phyloP scores from a whole-genome alignment of 2,888 invertebrate genomes.

The Eudemis profundana region DNA sequence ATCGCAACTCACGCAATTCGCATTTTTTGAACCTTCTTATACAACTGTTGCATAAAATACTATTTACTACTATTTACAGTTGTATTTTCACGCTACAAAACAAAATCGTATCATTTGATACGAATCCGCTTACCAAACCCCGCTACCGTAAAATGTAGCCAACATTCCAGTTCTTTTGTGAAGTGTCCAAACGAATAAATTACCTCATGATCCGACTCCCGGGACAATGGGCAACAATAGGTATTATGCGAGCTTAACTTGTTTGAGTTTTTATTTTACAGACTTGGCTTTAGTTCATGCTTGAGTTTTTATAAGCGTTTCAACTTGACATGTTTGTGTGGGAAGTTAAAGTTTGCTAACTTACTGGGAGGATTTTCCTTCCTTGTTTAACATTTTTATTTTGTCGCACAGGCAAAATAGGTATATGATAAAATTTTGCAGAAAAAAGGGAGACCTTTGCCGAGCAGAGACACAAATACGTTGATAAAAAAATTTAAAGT shows the following conservation, averaged over 20 bases:
- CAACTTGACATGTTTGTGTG: not conserved
- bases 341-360: not conserved
- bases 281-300: conserved; percentile 30
- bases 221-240: conserved; percentile 31
- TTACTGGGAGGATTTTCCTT: not conserved
- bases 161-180: conserved; percentile 24
- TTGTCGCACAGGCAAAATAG: no score
- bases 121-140: conserved; percentile 1
- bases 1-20: no score
- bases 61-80: no score
- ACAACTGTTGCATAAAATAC: no score
- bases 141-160: conserved; percentile 30
- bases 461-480: no score
- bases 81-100: no score
- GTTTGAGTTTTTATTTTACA: conserved; percentile 38
- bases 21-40: no score
- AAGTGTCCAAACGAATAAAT: conserved; percentile 37
- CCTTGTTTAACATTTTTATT: not conserved
- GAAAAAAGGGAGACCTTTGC: no score
- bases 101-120: not conserved
- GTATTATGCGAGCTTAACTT: conserved; percentile 36
- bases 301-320: conserved; percentile 14
- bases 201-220: conserved; percentile 24
- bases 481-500: no score
- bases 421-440: no score